Evolutionary conservation across 2,797 vertebrate genomes (phyloP), one percentile per base, ranked within the genome.

Genomic region (Capromys pilorides): DNA sequence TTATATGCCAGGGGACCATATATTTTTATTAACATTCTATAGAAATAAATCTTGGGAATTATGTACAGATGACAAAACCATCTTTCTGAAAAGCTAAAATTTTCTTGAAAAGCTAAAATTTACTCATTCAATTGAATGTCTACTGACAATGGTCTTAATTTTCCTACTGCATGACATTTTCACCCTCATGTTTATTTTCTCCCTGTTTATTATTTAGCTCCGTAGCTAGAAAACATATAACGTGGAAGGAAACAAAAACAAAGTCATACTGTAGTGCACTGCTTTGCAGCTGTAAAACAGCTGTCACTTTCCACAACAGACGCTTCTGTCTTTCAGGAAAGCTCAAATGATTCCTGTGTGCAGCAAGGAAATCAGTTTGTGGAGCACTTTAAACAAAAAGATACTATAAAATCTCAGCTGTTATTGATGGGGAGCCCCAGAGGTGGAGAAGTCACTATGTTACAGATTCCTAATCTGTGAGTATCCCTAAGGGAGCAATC

Each of bases 401-500:
- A 91, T 97, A 95, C 94, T 96, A 64, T 69, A 95, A 90, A 94
- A 97, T 77, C 94, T 97, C 95, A 92, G 93, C 86, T 97, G 88
- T 95, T 97, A 96, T 94, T 96, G 96, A 97, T 96, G 92, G 90
- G 87, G 94, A 94, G 92, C 94, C 96, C 83, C 93, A 90, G 86
- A 96, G 93, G 94, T 95, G 71, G 87, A 95, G 71, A 96, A 97
- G 97, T 95, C 97, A 96, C 94, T 95, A 80, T 75, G 64, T 96
- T 92, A 96, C 64, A 96, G 94, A 94, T 82, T 95, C 95, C 93
- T 96, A 79, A 92, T 96, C 96, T 96, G 91, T 84, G 93, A 96
- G 89, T 78, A 92, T 94, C 91, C 97, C 95, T 94, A 88, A 96
- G 95, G 96, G 96, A 97, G 83, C 95, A 96, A 96, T 97, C 89